These are phyloP conservation scores for Chironex yamaguchii DNA, from an alignment of 30 jellyfish, hydroid and myxozoan species.

Conservation along the genomic window DNA sequence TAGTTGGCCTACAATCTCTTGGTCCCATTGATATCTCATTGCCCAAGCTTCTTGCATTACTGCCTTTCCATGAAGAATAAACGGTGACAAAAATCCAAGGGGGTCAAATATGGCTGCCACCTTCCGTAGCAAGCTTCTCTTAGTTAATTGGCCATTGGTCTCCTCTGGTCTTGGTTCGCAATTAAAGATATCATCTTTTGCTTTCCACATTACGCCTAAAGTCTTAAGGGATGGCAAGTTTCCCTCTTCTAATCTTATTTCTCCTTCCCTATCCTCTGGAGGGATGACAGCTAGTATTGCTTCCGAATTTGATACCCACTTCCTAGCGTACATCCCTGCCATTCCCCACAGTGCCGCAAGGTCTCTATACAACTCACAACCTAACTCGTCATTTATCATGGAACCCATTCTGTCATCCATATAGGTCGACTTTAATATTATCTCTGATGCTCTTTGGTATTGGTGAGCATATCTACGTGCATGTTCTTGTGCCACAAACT, in stretches of 20 bases:
- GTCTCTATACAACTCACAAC: slow-evolving; percentile 20
- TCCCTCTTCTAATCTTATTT: slow-evolving; percentile 6
- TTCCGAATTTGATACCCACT: slow-evolving; percentile 49
- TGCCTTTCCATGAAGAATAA: slow-evolving; percentile 4
- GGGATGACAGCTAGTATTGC: slow-evolving; percentile 7
- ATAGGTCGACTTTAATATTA: background rate
- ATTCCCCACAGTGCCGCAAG: slow-evolving; percentile 18
- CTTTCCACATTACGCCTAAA: too few species aligned
- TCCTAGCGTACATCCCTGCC: slow-evolving; percentile 53
- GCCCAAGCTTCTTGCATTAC: slow-evolving; percentile 23
- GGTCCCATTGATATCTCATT: slow-evolving; percentile 34
- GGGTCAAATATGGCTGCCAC: slow-evolving; percentile 45
- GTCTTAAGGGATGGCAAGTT: slow-evolving; percentile 1
- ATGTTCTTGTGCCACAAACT: background rate
- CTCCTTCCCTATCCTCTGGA: slow-evolving; percentile 18
- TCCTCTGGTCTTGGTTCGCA: background rate
- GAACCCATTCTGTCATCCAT: too few species aligned
- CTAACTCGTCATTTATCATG: background rate
- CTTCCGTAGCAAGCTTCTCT: slow-evolving; percentile 14
- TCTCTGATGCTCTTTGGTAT: background rate
- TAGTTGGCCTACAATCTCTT: background rate
- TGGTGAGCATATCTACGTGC: background rate
- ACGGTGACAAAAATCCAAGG: slow-evolving; percentile 30
- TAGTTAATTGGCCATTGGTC: background rate
- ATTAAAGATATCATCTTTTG: slow-evolving; percentile 1